A percentile compares a stretch with the other conserved stretches of the same genome.
phyloP scores from a whole-genome alignment of 2,113 vertebrate species.

The Aix galericulata region DNA sequence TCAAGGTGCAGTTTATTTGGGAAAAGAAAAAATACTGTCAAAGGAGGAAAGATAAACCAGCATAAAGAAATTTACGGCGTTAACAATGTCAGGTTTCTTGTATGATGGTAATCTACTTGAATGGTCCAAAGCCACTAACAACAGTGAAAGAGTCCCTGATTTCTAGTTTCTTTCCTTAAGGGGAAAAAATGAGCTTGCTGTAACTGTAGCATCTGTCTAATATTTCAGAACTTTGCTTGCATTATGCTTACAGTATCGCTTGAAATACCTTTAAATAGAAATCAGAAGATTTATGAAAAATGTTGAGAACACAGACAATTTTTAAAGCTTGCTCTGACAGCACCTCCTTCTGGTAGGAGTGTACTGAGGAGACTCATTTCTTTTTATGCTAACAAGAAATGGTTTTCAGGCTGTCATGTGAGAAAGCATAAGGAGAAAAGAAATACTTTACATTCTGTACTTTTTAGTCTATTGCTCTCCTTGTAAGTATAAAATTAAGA shows the following conservation, averaged over 20 bases:
- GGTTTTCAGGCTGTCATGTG: not conserved
- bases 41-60: not conserved
- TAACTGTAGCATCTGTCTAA: not conserved
- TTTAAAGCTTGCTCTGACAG: not conserved
- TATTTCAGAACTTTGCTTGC: not conserved
- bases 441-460: not conserved
- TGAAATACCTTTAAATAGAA: not conserved
- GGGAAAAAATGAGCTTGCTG: not conserved
- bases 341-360: not conserved
- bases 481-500: not conserved
- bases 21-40: not conserved
- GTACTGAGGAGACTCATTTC: not conserved
- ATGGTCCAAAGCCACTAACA: not conserved
- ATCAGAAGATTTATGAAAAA: not conserved
- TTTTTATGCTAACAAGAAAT: not conserved
- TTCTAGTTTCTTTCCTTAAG: slow-evolving; percentile 11
- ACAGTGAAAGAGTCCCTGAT: not conserved
- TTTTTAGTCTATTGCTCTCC: not conserved
- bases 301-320: not conserved
- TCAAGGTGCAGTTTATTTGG: not conserved
- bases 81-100: not conserved
- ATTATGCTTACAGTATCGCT: not conserved
- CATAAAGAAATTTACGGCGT: not conserved
- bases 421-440: not conserved
- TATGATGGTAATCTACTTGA: not conserved